phyloP scores from a whole-genome alignment of 2,888 invertebrate genomes.

The Athalia circularis region DNA sequence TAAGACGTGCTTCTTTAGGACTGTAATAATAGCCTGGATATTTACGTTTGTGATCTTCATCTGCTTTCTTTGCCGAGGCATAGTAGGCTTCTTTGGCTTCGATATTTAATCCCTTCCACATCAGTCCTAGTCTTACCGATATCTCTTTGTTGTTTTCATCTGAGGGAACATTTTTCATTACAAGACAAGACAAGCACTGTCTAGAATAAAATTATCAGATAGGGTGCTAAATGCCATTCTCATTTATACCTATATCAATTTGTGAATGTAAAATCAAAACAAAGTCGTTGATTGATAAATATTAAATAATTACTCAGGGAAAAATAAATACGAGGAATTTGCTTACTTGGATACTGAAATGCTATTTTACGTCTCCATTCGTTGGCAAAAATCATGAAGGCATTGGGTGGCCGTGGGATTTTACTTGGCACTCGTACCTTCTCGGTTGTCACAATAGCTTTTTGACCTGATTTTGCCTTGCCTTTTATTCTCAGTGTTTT shows the following conservation, averaged over 20 bases:
- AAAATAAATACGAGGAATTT: constrained; percentile 9
- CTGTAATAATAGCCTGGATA: constrained; percentile 74
- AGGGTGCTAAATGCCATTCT: no score
- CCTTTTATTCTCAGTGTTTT: constrained; percentile 45
- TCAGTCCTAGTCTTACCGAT: constrained; percentile 74
- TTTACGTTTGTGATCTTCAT: constrained; percentile 73
- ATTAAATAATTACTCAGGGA: not conserved
- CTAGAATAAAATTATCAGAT: not conserved
- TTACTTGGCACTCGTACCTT: constrained; percentile 55
- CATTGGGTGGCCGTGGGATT: constrained; percentile 74
- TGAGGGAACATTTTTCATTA: constrained; percentile 50
- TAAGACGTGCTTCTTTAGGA: constrained; percentile 71
- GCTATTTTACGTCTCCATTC: constrained; percentile 75
- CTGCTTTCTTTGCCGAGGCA: constrained; percentile 70
- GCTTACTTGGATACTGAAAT: constrained; percentile 71
- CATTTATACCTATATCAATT: no score
- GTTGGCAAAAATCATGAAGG: constrained; percentile 77
- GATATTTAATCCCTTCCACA: constrained; percentile 74
- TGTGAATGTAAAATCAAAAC: no score
- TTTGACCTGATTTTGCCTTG: constrained; percentile 38
- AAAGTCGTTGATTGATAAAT: not conserved
- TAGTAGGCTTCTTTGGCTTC: constrained; percentile 73
- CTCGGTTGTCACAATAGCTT: constrained; percentile 31
- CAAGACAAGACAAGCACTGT: constrained; percentile 25
- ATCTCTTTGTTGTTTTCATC: constrained; percentile 75